Conservation (phyloP, 2,888 invertebrate genomes). For the Hymenopus coronatus region DNA sequence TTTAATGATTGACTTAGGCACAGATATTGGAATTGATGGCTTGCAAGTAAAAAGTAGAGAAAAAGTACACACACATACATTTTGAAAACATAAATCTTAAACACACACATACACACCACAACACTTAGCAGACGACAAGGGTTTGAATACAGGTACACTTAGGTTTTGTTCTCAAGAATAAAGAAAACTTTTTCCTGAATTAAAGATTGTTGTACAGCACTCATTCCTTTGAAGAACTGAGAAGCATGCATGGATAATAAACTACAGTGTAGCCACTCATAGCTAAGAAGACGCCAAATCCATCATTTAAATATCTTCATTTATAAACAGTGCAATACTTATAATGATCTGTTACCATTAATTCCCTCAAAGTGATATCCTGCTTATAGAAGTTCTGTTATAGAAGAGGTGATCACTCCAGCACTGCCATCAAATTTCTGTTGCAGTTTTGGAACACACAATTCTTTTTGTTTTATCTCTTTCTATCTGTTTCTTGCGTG, state of each 20-base stretch:
- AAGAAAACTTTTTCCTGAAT: neutral
- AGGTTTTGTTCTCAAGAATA: neutral
- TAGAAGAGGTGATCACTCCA: neutral
- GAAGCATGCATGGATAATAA: neutral
- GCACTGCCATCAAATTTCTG: conserved; percentile 13
- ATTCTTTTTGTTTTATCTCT: neutral
- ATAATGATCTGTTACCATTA: neutral
- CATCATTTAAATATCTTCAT: neutral
- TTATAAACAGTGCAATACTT: conserved; percentile 2
- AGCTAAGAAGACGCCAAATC: neutral
- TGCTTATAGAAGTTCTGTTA: neutral
- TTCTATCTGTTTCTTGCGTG: neutral
- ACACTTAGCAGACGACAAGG: neutral
- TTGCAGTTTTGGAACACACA: conserved; percentile 1
- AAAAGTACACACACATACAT: neutral
- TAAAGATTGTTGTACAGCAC: neutral
- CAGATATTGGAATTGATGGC: neutral
- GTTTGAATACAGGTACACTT: neutral
- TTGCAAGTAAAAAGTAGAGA: neutral
- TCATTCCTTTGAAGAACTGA: neutral
- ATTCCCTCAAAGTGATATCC: neutral
- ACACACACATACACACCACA: neutral
- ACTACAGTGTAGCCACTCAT: neutral
- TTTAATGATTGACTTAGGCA: neutral
- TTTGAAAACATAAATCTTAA: neutral